Conservation (phyloP, 2,113 vertebrate species). For the Falcunculus frontatus region DNA sequence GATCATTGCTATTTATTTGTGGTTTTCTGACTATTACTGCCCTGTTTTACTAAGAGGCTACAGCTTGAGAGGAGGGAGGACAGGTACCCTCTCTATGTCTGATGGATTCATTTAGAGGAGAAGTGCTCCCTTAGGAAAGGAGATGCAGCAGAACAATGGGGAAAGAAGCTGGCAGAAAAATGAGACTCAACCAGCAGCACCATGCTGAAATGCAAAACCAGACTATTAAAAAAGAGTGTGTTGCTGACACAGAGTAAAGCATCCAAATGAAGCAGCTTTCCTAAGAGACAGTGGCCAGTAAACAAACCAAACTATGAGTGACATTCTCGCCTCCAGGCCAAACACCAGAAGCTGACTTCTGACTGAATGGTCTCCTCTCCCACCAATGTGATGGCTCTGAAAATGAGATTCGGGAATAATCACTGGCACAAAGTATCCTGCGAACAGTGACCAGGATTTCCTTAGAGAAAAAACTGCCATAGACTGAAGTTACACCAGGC, state of each 20-base stretch:
- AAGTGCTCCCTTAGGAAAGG: neutral
- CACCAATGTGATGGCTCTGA: neutral
- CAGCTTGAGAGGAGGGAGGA: neutral
- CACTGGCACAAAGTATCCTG: neutral
- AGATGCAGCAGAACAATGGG: neutral
- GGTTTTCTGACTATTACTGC: neutral
- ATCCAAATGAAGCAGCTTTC: neutral
- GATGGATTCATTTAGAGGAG: neutral
- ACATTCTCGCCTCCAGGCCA: neutral
- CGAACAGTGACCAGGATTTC: neutral
- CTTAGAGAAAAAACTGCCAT: neutral
- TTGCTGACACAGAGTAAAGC: neutral
- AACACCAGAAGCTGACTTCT: neutral
- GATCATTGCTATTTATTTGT: neutral
- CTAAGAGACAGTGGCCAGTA: neutral
- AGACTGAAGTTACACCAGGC: neutral
- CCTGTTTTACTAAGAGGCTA: neutral
- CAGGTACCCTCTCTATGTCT: neutral
- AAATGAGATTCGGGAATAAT: neutral
- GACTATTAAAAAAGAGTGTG: neutral
- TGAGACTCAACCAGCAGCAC: neutral
- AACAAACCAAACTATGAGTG: neutral
- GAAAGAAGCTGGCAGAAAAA: neutral
- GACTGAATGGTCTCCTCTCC: neutral
- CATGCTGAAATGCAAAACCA: neutral